Percentiles rank a stretch among this genome's conserved stretches.
Conservation (phyloP, 2,888 invertebrate species). For the Clepsis dumicolana region DNA sequence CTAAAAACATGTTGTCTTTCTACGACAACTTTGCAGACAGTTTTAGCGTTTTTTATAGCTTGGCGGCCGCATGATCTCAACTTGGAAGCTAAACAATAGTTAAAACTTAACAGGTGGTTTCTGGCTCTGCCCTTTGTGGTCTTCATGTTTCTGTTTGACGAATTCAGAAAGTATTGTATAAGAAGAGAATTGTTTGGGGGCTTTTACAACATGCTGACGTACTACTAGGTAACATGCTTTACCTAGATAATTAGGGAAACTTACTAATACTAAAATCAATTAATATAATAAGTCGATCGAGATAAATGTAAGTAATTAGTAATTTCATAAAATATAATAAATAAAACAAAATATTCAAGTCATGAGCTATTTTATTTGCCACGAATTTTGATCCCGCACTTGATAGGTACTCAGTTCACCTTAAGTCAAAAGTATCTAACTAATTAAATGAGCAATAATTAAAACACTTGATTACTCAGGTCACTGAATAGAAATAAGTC, state of each 20-base stretch:
- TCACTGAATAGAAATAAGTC: conserved; percentile 39
- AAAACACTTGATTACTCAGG: conserved; percentile 51
- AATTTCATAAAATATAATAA: conserved; percentile 39
- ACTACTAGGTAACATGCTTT: too few species aligned
- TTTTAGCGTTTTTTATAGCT: background rate
- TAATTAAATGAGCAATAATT: conserved; percentile 57
- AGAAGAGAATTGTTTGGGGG: conserved; percentile 75
- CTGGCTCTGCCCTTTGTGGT: conserved; percentile 90
- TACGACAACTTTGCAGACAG: background rate
- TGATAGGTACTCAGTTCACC: conserved; percentile 48
- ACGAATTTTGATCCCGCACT: conserved; percentile 51
- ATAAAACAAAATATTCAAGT: conserved; percentile 45
- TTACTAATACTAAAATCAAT: background rate
- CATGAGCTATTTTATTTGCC: conserved; percentile 48
- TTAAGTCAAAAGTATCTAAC: conserved; percentile 49
- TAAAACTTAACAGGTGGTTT: conserved; percentile 88
- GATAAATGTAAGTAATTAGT: background rate
- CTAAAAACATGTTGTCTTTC: too few species aligned
- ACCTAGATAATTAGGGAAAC: too few species aligned
- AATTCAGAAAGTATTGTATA: conserved; percentile 89
- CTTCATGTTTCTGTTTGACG: conserved; percentile 91
- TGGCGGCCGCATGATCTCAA: background rate
- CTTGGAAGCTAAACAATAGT: background rate
- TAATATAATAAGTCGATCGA: background rate
- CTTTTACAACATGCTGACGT: conserved; percentile 73